A percentile compares a stretch with the other conserved stretches of the same genome.
These are phyloP conservation scores for Bovichtus diacanthus DNA, from an alignment of 2,797 vertebrate species.

Conservation along the genomic window DNA sequence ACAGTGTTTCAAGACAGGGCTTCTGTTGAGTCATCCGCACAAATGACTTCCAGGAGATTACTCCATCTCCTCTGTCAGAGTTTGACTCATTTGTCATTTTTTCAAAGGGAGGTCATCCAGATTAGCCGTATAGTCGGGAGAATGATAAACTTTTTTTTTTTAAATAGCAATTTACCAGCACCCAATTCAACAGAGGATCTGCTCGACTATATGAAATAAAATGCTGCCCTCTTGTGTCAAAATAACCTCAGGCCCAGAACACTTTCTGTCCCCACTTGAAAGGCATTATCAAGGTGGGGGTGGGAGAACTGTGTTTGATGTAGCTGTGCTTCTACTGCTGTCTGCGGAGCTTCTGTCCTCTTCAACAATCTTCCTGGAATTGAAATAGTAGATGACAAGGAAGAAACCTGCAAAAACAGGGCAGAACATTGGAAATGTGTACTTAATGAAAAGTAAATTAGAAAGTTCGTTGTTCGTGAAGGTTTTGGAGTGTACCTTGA, in stretches of 20 bases:
- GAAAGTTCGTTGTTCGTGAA: background rate
- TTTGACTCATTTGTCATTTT: constrained; percentile 3
- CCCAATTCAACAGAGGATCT: background rate
- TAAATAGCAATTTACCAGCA: background rate
- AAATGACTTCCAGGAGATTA: constrained; percentile 57
- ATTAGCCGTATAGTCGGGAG: constrained; percentile 5
- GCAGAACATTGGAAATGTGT: background rate
- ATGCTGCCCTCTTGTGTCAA: constrained; percentile 76
- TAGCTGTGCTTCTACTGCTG: background rate
- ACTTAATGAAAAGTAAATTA: background rate
- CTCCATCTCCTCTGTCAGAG: constrained; percentile 10
- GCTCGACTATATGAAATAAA: constrained; percentile 26
- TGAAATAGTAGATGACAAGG: constrained; percentile 75
- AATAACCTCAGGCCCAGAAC: background rate
- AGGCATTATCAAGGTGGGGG: background rate
- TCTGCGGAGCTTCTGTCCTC: background rate
- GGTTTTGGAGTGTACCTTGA: constrained; percentile 59
- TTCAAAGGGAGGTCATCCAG: constrained; percentile 37
- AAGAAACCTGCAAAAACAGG: constrained; percentile 68
- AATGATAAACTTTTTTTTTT: background rate
- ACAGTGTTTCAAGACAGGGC: constrained; percentile 37
- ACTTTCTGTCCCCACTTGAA: background rate
- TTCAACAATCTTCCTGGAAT: constrained; percentile 17
- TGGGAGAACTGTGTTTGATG: background rate
- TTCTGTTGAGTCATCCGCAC: constrained; percentile 37